phyloP scores from a whole-genome alignment of 2,888 invertebrate genomes.

The Augochlorella aurata region DNA sequence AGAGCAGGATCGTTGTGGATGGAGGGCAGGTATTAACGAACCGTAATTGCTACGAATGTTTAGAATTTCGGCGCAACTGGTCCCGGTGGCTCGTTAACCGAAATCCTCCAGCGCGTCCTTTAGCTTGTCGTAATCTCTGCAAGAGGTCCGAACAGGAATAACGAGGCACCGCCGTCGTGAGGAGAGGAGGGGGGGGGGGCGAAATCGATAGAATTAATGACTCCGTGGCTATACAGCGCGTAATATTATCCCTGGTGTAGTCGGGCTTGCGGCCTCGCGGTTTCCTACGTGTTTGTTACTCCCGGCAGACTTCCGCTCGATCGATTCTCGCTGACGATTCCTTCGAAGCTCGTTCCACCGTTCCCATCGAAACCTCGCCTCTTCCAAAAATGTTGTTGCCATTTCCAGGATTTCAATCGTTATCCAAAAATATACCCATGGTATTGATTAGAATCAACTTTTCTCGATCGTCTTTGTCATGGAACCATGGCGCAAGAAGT shows the following conservation, averaged over 20 bases:
- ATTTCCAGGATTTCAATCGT: neutral
- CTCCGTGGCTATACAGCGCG: constrained; percentile 35
- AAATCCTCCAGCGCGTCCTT: constrained; percentile 35
- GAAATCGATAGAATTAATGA: constrained; percentile 59
- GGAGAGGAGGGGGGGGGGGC: neutral
- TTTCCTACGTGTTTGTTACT: constrained; percentile 49
- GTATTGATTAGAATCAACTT: no score
- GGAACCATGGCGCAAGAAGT: no score
- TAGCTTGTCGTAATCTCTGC: constrained; percentile 43
- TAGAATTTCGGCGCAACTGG: constrained; percentile 39
- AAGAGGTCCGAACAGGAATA: constrained; percentile 44
- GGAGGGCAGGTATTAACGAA: neutral
- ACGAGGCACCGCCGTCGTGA: constrained; percentile 33
- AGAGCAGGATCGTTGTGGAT: neutral
- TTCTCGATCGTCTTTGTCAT: no score
- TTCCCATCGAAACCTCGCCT: neutral
- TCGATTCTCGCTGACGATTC: constrained; percentile 42
- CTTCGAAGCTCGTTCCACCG: constrained; percentile 19
- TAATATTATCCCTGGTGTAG: constrained; percentile 43
- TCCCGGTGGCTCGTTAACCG: constrained; percentile 45
- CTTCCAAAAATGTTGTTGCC: neutral
- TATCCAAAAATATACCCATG: neutral
- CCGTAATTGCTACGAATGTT: constrained; percentile 39
- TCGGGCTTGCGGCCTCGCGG: constrained; percentile 26
- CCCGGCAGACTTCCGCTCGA: constrained; percentile 41